phyloP scores from a whole-genome alignment of 2,113 vertebrate species.

The Rhegmatorhina hoffmannsi region DNA sequence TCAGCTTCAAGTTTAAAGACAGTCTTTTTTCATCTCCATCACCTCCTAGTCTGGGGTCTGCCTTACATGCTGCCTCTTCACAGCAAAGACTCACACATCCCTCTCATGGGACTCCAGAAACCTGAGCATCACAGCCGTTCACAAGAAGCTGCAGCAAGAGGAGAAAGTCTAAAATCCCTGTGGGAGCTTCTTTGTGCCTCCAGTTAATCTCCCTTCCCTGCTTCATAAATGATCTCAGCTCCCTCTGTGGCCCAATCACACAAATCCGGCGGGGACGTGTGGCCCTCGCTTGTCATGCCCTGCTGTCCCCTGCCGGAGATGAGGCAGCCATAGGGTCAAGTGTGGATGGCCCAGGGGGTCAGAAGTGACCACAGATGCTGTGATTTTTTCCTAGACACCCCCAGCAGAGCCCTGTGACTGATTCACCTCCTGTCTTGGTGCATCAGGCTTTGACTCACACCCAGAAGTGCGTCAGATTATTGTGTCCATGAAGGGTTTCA shows the following conservation, averaged over 20 bases:
- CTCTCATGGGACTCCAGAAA: not conserved
- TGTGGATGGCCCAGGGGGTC: not conserved
- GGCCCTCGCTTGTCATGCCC: not conserved
- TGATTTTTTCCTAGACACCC: constrained; percentile 25
- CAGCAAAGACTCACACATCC: not conserved
- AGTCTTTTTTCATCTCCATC: not conserved
- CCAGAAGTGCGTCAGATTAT: not conserved
- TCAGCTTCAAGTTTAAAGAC: not conserved
- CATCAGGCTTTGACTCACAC: constrained; percentile 53
- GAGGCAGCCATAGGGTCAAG: not conserved
- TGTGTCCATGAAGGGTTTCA: not conserved
- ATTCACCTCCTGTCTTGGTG: constrained; percentile 48
- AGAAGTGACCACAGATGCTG: not conserved
- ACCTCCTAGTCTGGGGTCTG: not conserved
- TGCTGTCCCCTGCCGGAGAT: not conserved
- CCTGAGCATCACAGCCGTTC: not conserved
- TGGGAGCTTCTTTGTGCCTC: not conserved
- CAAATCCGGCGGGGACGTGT: accelerated
- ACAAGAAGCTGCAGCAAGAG: not conserved
- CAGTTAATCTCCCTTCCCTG: not conserved
- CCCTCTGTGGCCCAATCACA: not conserved
- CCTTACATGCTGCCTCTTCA: not conserved
- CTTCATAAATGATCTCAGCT: constrained; percentile 3
- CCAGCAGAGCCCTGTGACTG: constrained; percentile 41
- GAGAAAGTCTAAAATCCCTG: constrained; percentile 34